Evolutionary conservation across 1,140 invertebrate species (phyloP).

Genomic region (Drosophila aff.): DNA sequence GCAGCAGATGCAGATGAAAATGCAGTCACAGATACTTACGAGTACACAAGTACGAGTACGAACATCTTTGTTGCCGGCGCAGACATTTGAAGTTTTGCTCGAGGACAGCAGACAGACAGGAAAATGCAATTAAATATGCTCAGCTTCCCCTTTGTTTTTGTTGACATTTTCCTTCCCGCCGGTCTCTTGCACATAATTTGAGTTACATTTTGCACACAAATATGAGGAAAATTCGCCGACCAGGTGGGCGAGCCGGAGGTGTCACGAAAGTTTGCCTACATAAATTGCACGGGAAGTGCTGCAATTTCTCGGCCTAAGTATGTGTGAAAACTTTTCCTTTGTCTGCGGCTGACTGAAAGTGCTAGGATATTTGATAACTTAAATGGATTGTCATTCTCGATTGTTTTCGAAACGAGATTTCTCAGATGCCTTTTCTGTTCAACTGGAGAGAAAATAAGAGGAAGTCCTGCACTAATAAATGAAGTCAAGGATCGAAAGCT

Average conservation of each 20-base stretch:
- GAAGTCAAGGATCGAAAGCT: not conserved
- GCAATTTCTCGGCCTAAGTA: conserved; percentile 48
- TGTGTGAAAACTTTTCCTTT: conserved; percentile 33
- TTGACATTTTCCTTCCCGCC: not conserved
- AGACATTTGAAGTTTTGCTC: conserved; percentile 40
- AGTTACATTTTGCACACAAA: conserved; percentile 59
- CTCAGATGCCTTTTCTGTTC: not conserved
- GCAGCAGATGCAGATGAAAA: conserved; percentile 14
- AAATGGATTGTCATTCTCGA: conserved; percentile 45
- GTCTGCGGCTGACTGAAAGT: conserved; percentile 22
- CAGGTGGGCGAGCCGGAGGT: conserved; percentile 7
- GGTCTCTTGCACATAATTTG: conserved; percentile 49
- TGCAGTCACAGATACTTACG: conserved; percentile 24
- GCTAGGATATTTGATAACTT: conserved; percentile 42
- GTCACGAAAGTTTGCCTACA: conserved; percentile 47
- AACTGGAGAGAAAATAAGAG: not conserved
- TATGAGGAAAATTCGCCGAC: conserved; percentile 52
- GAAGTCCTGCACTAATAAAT: not conserved
- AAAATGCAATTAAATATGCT: conserved; percentile 68
- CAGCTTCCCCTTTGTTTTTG: conserved; percentile 10
- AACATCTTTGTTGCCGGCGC: conserved; percentile 18
- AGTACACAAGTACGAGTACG: not conserved
- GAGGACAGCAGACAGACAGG: conserved; percentile 32
- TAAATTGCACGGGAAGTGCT: conserved; percentile 55
- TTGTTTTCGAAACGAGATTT: conserved; percentile 23